Evolutionary conservation across 2,797 vertebrate genomes (phyloP).

Genomic region (Danio jaintianensis): DNA sequence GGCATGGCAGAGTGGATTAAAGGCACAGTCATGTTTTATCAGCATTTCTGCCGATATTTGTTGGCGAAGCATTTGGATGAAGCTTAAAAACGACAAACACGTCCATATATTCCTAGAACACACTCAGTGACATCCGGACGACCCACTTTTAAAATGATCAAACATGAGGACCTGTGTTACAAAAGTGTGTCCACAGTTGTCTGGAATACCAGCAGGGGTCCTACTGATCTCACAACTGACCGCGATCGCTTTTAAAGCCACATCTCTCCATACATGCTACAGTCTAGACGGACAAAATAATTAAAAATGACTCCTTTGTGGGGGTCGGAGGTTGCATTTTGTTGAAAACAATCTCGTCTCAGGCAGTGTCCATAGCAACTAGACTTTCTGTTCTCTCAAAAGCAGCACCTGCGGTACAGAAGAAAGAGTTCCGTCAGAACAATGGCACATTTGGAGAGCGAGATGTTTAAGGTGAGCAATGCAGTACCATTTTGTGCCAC

Average conservation of each 20-base stretch:
- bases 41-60: slow-evolving; percentile 30
- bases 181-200: background rate
- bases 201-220: slow-evolving; percentile 10
- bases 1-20: slow-evolving; percentile 50
- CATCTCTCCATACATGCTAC: slow-evolving; percentile 9
- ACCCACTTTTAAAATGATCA: slow-evolving; percentile 43
- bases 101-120: background rate
- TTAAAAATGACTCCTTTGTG: slow-evolving; percentile 23
- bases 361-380: slow-evolving; percentile 43
- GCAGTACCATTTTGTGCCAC: slow-evolving; percentile 33
- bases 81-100: slow-evolving; percentile 47
- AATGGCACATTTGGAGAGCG: background rate
- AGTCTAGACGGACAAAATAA: slow-evolving; percentile 7
- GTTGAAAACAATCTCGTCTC: slow-evolving; percentile 20
- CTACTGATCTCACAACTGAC: background rate
- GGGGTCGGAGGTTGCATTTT: slow-evolving; percentile 19
- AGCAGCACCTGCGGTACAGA: slow-evolving; percentile 43
- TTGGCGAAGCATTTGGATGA: slow-evolving; percentile 48
- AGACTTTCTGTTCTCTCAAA: slow-evolving; percentile 26
- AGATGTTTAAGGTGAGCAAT: slow-evolving; percentile 16
- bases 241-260: slow-evolving; percentile 12
- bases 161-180: background rate
- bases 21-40: slow-evolving; percentile 53
- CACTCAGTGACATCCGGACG: background rate
- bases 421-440: slow-evolving; percentile 26